phyloP scores from a whole-genome alignment of 2,113 vertebrate genomes.

The Geothlypis trichas region DNA sequence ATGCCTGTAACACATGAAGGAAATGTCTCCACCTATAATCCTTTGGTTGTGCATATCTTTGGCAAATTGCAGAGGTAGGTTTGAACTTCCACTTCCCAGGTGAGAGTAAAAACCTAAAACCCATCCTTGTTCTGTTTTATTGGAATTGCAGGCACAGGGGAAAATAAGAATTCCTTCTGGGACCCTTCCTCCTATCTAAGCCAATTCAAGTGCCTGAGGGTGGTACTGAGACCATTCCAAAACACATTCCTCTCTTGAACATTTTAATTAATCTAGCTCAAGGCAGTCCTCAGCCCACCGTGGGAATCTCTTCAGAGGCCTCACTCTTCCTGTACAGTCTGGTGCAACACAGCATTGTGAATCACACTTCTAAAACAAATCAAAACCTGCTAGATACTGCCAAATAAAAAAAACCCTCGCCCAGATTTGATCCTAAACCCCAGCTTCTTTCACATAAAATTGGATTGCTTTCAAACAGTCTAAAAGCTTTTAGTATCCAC shows the following conservation, averaged over 20 bases:
- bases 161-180: not conserved
- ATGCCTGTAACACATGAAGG: not conserved
- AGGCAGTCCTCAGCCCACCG: not conserved
- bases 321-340: not conserved
- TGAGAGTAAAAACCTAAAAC: not conserved
- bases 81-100: not conserved
- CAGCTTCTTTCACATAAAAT: not conserved
- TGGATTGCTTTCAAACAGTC: not conserved
- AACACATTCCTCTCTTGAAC: not conserved
- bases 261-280: not conserved
- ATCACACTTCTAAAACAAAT: not conserved
- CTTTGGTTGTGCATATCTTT: not conserved
- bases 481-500: not conserved
- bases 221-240: not conserved
- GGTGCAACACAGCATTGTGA: not conserved
- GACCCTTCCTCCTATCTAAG: not conserved
- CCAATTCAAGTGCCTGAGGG: not conserved
- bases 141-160: not conserved
- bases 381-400: not conserved
- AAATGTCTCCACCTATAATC: not conserved
- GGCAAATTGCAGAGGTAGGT: not conserved
- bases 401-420: not conserved
- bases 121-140: not conserved
- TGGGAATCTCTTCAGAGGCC: not conserved
- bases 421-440: not conserved